Conservation (phyloP, 2,797 vertebrate genomes). For the Pangasius mekongensis region DNA sequence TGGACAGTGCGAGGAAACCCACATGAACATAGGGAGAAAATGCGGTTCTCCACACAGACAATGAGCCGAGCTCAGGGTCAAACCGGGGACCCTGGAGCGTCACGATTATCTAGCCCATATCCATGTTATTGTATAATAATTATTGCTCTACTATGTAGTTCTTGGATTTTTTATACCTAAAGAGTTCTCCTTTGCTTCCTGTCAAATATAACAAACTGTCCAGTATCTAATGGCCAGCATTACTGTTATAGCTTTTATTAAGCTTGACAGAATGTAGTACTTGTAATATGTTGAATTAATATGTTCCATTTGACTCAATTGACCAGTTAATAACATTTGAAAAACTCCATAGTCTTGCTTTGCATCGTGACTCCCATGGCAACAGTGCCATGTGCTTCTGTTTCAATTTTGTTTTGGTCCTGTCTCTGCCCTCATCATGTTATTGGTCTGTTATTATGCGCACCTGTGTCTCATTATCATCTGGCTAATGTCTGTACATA, state of each 20-base stretch:
- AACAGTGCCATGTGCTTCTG: conserved; percentile 15
- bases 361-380: background rate
- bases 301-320: background rate
- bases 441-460: background rate
- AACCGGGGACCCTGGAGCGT: background rate
- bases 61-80: background rate
- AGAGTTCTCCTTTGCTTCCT: background rate
- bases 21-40: background rate
- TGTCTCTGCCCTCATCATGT: background rate
- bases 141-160: background rate
- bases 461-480: background rate
- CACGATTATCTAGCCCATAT: background rate
- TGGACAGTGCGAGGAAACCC: background rate
- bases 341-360: background rate
- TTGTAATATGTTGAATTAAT: background rate
- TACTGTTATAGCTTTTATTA: background rate
- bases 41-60: background rate
- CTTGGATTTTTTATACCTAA: background rate
- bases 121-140: background rate
- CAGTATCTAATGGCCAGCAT: background rate
- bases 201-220: background rate
- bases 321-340: conserved; percentile 5
- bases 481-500: background rate
- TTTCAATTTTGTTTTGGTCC: background rate
- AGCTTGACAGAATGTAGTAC: background rate